Conservation (phyloP, 37 sponge, comb jelly and placozoan genomes). For the Lycopodina hypogea region DNA sequence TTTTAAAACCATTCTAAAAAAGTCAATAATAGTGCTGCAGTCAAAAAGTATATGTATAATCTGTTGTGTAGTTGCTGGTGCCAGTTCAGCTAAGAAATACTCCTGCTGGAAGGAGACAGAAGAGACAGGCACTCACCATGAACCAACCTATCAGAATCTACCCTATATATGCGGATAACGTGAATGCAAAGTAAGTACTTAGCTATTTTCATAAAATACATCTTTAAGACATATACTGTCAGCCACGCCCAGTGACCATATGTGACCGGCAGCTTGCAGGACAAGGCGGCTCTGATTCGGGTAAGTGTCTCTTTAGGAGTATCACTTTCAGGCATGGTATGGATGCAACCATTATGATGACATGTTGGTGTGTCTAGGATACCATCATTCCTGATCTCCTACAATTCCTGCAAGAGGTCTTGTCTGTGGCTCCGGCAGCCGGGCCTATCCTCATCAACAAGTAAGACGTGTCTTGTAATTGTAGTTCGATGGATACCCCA, state of each 20-base stretch:
- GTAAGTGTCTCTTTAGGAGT: neutral
- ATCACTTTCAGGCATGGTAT: neutral
- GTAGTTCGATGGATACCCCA: neutral
- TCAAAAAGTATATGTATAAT: too few relatives aligned
- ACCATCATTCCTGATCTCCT: constrained; percentile 6
- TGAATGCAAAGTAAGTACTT: neutral
- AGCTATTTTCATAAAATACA: neutral
- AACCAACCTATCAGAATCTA: constrained; percentile 30
- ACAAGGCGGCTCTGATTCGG: neutral
- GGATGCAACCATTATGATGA: neutral
- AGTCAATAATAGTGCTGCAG: too few relatives aligned
- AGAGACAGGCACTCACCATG: constrained; percentile 13
- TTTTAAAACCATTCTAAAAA: too few relatives aligned
- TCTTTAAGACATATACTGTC: neutral
- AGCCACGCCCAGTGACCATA: neutral
- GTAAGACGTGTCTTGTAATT: neutral
- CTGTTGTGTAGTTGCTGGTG: constrained; percentile 2
- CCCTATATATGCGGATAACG: neutral
- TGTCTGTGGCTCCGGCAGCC: neutral
- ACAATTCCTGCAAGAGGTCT: neutral
- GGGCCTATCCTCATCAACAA: constrained; percentile 22
- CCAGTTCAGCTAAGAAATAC: neutral
- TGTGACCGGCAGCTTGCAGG: neutral
- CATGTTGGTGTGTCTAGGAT: neutral
- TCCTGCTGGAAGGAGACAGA: neutral